Base-by-base conservation (phyloP, 2,113 vertebrate species). In the Anseranas semipalmata region DNA sequence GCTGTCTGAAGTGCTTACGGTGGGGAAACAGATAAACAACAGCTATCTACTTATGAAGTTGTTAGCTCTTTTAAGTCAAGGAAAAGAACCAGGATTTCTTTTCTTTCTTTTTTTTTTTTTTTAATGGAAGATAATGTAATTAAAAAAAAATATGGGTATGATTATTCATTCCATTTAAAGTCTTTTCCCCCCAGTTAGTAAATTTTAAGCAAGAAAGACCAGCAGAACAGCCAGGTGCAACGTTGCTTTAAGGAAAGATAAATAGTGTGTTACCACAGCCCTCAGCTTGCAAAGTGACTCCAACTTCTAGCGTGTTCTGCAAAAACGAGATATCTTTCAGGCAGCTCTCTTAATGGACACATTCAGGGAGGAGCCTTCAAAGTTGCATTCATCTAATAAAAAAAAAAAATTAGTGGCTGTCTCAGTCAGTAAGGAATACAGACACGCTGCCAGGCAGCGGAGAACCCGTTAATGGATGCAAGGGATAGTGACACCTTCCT, bases 261-360 rank as follows among this genome's bases (percentile, higher is more conserved):
- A 92, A 86, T 6, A 46, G 37, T 24, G 39, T 35, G 48, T 60
- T 80, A 93, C 74, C 43, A 66, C 32, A 92, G 48, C 79, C 67
- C 33, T 82, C 73, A 60, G 84, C 60, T 59, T 80, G 62, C 59
- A 81, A 95, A 92, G 87, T 52, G 56, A 63, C 85, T 92, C 53
- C 43, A 83, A 87, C 56, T 85, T 96, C 78, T 59, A 53, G 66
- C 80, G 50, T 27, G 37, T 76, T 80, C 84, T 93, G 94, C 97
- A 96, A 97, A 96, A 95, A 53, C 25, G 82, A 62, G 91, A 68
- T 66, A 97, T 68, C 77, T 88, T 70, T 84, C 70, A 84, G 84
- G 75, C 32, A 90, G 63, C 22, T 62, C 58, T 92, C 82, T 62
- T 95, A 82, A 89, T 52, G 59, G 68, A 76, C 53, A 70, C 3